Percentiles rank a stretch among this genome's conserved stretches.
Conservation (phyloP, 2,888 invertebrate genomes). For the Lochmaea crataegi region DNA sequence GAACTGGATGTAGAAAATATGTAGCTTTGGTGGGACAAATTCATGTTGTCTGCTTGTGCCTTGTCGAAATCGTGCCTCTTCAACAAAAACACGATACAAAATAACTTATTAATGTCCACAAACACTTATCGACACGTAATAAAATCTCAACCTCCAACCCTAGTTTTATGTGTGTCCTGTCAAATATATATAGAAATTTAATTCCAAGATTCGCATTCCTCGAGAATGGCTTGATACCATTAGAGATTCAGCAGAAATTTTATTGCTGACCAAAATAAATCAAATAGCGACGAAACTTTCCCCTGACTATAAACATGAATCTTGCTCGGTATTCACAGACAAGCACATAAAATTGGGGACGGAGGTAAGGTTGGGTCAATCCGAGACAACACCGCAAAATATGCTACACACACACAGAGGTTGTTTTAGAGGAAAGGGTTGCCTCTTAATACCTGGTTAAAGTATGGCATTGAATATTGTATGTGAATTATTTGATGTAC, state of each 20-base stretch:
- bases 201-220: constrained; percentile 25
- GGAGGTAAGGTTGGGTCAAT: constrained; percentile 9
- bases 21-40: too few relatives aligned
- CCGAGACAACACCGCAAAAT: constrained; percentile 23
- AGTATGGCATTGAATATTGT: not conserved
- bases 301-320: constrained; percentile 42
- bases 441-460: not conserved
- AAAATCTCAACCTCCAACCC: not conserved
- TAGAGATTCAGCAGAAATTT: constrained; percentile 54
- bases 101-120: not conserved
- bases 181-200: constrained; percentile 12
- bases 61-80: not conserved
- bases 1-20: too few relatives aligned
- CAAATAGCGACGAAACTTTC: constrained; percentile 42
- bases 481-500: not conserved
- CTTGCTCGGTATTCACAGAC: constrained; percentile 26
- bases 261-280: constrained; percentile 49
- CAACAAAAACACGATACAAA: not conserved
- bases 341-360: constrained; percentile 29
- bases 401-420: not conserved
- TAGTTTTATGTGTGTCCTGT: constrained; percentile 8
- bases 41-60: too few relatives aligned
- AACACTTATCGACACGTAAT: not conserved
- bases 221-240: constrained; percentile 48
- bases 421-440: constrained; percentile 1